phyloP scores from a whole-genome alignment of 2,888 invertebrate genomes.

The Chouioia cunea region DNA sequence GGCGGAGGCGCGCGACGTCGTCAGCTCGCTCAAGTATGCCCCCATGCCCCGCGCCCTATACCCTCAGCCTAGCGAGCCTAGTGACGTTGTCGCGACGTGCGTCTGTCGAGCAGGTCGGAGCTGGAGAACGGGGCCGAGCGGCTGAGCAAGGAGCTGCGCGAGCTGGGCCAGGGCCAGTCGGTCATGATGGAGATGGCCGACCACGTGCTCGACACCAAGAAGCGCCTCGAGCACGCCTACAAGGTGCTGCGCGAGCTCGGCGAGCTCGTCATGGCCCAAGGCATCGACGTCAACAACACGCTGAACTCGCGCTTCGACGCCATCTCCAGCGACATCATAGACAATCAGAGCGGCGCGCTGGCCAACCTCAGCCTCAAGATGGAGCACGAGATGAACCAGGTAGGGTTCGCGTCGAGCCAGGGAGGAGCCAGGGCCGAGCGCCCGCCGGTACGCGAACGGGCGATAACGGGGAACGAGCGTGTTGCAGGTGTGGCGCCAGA shows the following conservation, averaged over 20 bases:
- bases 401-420: conserved; percentile 48
- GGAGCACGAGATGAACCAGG: conserved; percentile 83
- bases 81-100: not conserved
- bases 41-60: not conserved
- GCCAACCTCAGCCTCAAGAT: conserved; percentile 82
- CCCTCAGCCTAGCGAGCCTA: not conserved
- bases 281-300: conserved; percentile 76
- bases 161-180: conserved; percentile 80
- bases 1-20: conserved; percentile 72
- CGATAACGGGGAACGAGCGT: too few relatives aligned
- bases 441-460: too few relatives aligned
- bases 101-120: conserved; percentile 54
- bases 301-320: conserved; percentile 78
- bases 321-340: conserved; percentile 78
- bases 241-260: conserved; percentile 84
- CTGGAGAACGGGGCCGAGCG: conserved; percentile 59
- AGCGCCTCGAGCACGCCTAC: conserved; percentile 86
- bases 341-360: conserved; percentile 79
- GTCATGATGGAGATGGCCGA: conserved; percentile 87
- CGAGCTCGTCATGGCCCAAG: conserved; percentile 77
- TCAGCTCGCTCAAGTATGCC: conserved; percentile 55
- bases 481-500: conserved; percentile 84
- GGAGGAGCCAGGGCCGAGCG: too few relatives aligned
- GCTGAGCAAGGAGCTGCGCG: conserved; percentile 65
- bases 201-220: conserved; percentile 85